phyloP scores from a whole-genome alignment of 1,140 invertebrate genomes.

The Zaprionus inermis region DNA sequence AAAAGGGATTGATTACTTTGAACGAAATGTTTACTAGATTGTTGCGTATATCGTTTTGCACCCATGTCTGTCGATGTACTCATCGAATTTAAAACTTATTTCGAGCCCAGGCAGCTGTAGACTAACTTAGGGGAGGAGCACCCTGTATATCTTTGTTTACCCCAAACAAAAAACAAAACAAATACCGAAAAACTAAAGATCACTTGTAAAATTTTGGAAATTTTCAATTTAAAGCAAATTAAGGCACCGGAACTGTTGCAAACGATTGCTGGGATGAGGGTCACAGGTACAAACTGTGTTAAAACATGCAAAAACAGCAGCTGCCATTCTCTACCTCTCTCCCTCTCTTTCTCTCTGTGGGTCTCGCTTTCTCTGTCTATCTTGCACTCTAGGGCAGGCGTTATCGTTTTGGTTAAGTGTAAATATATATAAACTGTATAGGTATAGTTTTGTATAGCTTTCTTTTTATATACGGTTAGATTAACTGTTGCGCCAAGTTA shows the following conservation, averaged over 20 bases:
- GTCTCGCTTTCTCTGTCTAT: neutral
- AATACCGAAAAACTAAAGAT: neutral
- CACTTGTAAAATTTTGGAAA: neutral
- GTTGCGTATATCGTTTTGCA: constrained; percentile 1
- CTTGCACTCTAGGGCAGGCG: constrained; percentile 14
- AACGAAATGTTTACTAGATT: constrained; percentile 5
- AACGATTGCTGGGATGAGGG: neutral
- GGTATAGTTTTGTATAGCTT: neutral
- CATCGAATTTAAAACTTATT: neutral
- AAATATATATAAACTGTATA: constrained; percentile 20
- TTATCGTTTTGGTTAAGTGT: constrained; percentile 22
- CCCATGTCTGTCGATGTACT: neutral
- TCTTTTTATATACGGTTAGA: constrained; percentile 20
- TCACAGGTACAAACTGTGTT: constrained; percentile 36
- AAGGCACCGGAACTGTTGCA: constrained; percentile 68
- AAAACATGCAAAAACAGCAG: neutral
- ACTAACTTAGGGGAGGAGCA: neutral
- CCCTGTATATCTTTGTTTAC: constrained; percentile 27
- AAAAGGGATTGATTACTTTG: constrained; percentile 8
- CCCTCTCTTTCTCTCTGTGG: constrained; percentile 12
- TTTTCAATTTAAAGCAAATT: constrained; percentile 55
- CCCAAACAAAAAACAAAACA: constrained; percentile 24
- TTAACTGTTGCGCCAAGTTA: constrained; percentile 33
- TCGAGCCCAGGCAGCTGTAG: neutral
- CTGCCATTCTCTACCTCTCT: neutral